phyloP scores from a whole-genome alignment of 2,113 vertebrate genomes.

The Alethe diademata region DNA sequence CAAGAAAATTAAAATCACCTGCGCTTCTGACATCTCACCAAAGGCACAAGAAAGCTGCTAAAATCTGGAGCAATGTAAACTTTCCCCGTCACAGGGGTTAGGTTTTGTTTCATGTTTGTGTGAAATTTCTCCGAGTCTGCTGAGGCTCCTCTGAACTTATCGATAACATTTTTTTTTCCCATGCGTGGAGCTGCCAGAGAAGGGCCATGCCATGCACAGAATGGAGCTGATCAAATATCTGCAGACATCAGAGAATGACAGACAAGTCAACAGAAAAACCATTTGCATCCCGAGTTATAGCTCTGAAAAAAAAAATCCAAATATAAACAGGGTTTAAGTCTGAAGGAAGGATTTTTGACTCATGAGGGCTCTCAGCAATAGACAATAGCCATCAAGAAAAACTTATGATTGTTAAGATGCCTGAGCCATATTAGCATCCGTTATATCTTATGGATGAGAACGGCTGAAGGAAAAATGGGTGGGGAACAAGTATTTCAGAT shows the following conservation, averaged over 20 bases:
- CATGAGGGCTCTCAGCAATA: slow-evolving; percentile 20
- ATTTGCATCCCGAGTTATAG: slow-evolving; percentile 60
- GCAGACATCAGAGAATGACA: slow-evolving; percentile 51
- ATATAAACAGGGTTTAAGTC: slow-evolving; percentile 16
- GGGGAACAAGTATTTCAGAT: slow-evolving; percentile 54
- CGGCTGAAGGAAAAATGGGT: slow-evolving; percentile 28
- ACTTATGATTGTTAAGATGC: neutral
- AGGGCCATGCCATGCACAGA: slow-evolving; percentile 24
- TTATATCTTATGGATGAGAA: slow-evolving; percentile 46
- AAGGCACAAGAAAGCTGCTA: slow-evolving; percentile 73
- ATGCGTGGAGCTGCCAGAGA: slow-evolving; percentile 62
- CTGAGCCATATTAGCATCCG: neutral
- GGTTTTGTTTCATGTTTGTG: slow-evolving; percentile 66
- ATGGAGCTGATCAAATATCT: slow-evolving; percentile 62
- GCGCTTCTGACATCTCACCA: slow-evolving; percentile 74
- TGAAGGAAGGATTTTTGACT: slow-evolving; percentile 38
- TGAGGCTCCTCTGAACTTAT: slow-evolving; percentile 67
- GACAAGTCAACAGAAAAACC: slow-evolving; percentile 64
- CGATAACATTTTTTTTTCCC: slow-evolving; percentile 68
- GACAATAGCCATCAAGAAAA: neutral
- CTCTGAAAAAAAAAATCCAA: slow-evolving; percentile 6
- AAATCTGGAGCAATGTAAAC: slow-evolving; percentile 68
- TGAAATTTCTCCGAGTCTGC: slow-evolving; percentile 43
- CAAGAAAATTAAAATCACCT: slow-evolving; percentile 84
- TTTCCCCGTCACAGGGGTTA: slow-evolving; percentile 58